Base-by-base conservation (phyloP, 1,140 invertebrate species). In the Caerostris darwini region DNA sequence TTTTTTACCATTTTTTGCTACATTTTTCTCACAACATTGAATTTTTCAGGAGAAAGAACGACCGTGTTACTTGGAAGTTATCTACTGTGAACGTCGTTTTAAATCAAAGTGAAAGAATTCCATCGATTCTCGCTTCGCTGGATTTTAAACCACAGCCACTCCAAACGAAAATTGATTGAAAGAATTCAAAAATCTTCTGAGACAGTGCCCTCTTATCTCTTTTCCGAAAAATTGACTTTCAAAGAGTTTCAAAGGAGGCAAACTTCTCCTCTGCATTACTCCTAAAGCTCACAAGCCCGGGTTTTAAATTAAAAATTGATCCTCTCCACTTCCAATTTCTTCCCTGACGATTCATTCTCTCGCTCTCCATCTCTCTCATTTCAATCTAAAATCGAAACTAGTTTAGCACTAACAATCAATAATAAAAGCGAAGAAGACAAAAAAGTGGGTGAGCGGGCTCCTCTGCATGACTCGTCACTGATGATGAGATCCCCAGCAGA, bases 391-490 rank as follows among this genome's bases (percentile, higher is more conserved):
- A 67, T 34, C 77, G 82, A 92, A 92, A 92, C 34, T 34, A 92
- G 90, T 82, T 81, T 77, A 57, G 50, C 6, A 59, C 90, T 85
- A 92, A 92, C 90, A 85, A 92, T 92, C 90, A 92, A 92, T 92
- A 92, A 67, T 19, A 83, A 91, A 91, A 91, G n/a, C 34, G 61
- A 71, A 61, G 17, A 90, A 81, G 89, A 92, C 34, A 89, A 54
- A 34, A 71, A 69, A 54, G 10, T 2, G 53, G 67, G 81, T 10
- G 12, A 90, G 58, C 71, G 14, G 14, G 56, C 69, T 92, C 90
- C 59, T 59, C 58, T 19, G 89, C 82, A 57, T 87, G 92, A 93
- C 92, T 93, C 92, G 92, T 93, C 92, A 93, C 92, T 87, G 92
- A 93, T 93, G 92, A 93, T 93, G 92, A 93, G 92, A 93, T 58